Conservation (phyloP, 2,113 vertebrate species). For the Rhinolophus sinicus region DNA sequence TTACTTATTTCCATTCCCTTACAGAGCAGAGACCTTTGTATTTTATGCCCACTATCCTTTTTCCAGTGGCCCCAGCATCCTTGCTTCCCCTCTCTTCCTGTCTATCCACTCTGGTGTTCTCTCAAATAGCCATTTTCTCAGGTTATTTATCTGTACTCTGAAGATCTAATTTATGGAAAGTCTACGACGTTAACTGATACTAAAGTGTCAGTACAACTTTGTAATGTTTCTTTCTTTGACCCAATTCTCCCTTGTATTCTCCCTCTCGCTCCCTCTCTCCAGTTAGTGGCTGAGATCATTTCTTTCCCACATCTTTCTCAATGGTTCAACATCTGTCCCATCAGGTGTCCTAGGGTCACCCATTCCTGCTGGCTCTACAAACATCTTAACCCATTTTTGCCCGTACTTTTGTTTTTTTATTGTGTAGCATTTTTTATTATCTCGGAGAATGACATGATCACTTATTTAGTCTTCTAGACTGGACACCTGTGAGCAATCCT, state of each 20-base stretch:
- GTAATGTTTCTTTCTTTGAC: background rate
- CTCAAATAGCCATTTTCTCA: background rate
- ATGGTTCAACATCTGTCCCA: background rate
- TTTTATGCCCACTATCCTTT: background rate
- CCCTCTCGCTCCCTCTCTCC: background rate
- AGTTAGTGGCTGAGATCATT: background rate
- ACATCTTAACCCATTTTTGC: background rate
- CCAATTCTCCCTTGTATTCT: background rate
- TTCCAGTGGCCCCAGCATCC: fast-evolving
- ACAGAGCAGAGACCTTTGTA: background rate
- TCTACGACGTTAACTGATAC: background rate
- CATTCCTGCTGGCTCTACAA: background rate
- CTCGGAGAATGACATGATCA: background rate
- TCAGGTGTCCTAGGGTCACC: background rate
- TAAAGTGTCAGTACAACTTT: background rate
- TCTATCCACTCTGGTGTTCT: background rate
- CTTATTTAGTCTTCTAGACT: background rate
- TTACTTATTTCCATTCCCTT: background rate
- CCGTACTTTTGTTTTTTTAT: background rate
- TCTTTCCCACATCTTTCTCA: background rate
- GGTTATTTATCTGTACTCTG: background rate
- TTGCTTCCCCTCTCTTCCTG: background rate
- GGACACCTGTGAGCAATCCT: background rate
- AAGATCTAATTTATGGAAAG: background rate
- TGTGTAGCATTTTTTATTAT: background rate